These are phyloP conservation scores for Pachyseris speciosa DNA, from an alignment of 64 coral and sea anemone genomes.

Conservation along the genomic window DNA sequence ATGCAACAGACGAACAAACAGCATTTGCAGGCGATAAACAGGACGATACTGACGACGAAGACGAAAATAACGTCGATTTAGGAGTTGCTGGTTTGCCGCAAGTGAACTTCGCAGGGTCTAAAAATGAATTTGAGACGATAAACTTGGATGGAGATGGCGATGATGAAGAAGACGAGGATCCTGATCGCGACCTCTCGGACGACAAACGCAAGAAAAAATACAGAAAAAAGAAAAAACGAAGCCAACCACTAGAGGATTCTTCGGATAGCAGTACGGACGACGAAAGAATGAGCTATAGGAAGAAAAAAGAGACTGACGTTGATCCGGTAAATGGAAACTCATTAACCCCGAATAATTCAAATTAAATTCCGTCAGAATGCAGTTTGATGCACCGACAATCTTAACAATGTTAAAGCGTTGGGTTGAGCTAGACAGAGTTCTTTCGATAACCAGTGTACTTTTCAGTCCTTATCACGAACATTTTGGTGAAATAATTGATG, in stretches of 20 bases:
- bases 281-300: slow-evolving; percentile 61
- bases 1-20: slow-evolving; percentile 39
- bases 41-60: slow-evolving; percentile 74
- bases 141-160: slow-evolving; percentile 86
- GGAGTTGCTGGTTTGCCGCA: slow-evolving; percentile 64
- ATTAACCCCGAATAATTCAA: background rate
- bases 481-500: background rate
- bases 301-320: slow-evolving; percentile 59
- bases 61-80: slow-evolving; percentile 82
- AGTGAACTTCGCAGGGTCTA: slow-evolving; percentile 48
- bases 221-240: slow-evolving; percentile 92
- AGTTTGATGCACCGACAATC: background rate
- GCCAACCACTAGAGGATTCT: slow-evolving; percentile 57
- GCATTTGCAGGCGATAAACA: background rate
- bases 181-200: slow-evolving; percentile 62
- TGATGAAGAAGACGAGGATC: slow-evolving; percentile 92
- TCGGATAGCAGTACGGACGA: slow-evolving; percentile 95
- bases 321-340: slow-evolving; percentile 83
- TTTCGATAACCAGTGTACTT: background rate
- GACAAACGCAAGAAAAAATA: slow-evolving; percentile 77
- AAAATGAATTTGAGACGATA: slow-evolving; percentile 91
- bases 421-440: background rate
- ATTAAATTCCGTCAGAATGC: background rate
- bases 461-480: background rate
- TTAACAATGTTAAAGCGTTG: background rate